Percentiles rank a stretch among this genome's conserved stretches.
Conservation (phyloP, 1,140 invertebrate genomes). For the Theocolax elegans region DNA sequence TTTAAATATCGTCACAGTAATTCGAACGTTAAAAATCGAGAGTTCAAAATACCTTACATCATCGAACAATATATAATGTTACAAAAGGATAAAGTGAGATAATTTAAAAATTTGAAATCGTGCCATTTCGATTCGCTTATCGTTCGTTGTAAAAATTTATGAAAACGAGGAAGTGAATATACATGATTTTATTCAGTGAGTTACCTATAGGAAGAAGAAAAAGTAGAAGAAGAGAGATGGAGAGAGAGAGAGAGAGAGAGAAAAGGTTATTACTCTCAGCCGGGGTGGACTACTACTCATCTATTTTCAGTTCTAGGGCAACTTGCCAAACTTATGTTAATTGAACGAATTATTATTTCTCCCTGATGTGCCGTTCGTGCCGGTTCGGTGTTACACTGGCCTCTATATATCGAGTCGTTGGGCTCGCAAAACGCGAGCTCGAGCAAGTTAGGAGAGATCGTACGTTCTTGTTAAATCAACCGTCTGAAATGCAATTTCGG, state of each 20-base stretch:
- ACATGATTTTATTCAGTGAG: constrained; percentile 5
- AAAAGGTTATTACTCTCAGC: constrained; percentile 63
- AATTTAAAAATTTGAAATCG: no score
- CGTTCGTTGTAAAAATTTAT: background rate
- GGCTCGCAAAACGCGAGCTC: no score
- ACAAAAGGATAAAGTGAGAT: no score
- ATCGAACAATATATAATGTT: no score
- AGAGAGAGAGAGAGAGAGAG: constrained; percentile 21
- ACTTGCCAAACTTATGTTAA: constrained; percentile 64
- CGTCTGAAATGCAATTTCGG: no score
- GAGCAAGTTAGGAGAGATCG: no score
- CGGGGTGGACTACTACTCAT: constrained; percentile 48
- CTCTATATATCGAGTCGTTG: background rate
- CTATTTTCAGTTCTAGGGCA: constrained; percentile 61
- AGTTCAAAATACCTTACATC: no score
- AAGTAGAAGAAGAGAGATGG: background rate
- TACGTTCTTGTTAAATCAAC: no score
- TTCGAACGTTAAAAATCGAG: no score
- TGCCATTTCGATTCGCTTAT: background rate
- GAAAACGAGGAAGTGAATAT: background rate
- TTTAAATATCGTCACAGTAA: no score
- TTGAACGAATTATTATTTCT: constrained; percentile 60
- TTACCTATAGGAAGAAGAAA: background rate
- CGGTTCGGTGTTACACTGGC: background rate
- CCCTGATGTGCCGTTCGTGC: background rate